phyloP scores from a whole-genome alignment of 2,113 vertebrate species.

The Anhinga rufa region DNA sequence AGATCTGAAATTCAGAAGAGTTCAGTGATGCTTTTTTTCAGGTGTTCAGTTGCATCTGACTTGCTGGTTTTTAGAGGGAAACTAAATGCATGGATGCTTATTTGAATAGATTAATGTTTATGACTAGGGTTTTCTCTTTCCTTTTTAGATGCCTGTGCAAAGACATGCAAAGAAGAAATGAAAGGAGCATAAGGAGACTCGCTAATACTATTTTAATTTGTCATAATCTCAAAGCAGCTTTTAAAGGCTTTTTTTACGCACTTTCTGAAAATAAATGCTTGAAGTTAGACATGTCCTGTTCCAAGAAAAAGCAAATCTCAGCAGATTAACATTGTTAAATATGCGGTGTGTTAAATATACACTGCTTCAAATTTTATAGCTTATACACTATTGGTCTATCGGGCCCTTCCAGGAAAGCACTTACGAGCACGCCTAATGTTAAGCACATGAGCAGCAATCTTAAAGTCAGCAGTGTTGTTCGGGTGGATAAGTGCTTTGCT shows the following conservation, averaged over 20 bases:
- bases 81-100: neutral
- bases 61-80: neutral
- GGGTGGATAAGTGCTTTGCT: slow-evolving; percentile 47
- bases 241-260: neutral
- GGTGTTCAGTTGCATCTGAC: neutral
- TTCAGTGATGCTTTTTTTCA: neutral
- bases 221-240: slow-evolving; percentile 32
- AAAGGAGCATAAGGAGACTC: neutral
- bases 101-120: neutral
- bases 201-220: slow-evolving; percentile 12
- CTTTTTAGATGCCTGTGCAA: slow-evolving; percentile 60
- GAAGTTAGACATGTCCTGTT: neutral
- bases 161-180: slow-evolving; percentile 56
- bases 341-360: slow-evolving; percentile 11
- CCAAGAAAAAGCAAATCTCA: slow-evolving; percentile 57
- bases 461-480: neutral
- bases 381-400: slow-evolving; percentile 26
- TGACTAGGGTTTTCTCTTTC: slow-evolving; percentile 41
- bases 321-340: slow-evolving; percentile 55
- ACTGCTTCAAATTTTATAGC: slow-evolving; percentile 51
- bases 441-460: slow-evolving; percentile 55
- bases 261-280: slow-evolving; percentile 30
- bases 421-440: slow-evolving; percentile 53
- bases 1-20: neutral
- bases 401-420: slow-evolving; percentile 60